phyloP scores from a whole-genome alignment of 2,888 invertebrate genomes.

The Cheiracanthium punctorium region DNA sequence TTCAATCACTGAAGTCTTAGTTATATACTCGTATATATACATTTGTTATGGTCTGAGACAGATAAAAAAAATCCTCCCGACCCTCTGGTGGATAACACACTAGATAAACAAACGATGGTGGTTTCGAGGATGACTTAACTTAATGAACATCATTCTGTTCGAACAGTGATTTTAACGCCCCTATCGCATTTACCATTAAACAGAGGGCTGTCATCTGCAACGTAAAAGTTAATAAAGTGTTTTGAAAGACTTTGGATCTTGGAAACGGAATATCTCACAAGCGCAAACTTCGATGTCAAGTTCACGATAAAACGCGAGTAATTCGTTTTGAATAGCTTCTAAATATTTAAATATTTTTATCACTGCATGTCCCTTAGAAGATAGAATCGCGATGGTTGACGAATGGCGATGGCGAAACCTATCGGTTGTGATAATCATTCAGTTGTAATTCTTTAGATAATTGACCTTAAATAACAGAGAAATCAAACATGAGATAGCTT shows the following conservation, averaged over 20 bases:
- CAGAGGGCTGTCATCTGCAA: neutral
- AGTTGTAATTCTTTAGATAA: no score
- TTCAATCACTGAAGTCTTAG: neutral
- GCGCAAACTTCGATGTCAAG: neutral
- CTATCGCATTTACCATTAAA: neutral
- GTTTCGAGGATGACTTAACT: neutral
- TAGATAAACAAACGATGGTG: constrained; percentile 41
- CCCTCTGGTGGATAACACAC: constrained; percentile 46
- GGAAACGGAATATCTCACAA: neutral
- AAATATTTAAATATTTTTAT: constrained; percentile 12
- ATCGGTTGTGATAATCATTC: no score
- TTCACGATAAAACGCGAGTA: neutral
- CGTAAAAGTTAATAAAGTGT: neutral
- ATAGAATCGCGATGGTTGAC: no score
- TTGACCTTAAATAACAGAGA: no score
- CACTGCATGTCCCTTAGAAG: no score
- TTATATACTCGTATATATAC: neutral
- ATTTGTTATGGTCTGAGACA: constrained; percentile 33
- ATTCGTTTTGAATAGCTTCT: neutral
- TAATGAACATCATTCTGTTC: neutral
- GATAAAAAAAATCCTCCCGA: constrained; percentile 27
- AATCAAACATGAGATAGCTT: no score
- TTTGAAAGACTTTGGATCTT: neutral
- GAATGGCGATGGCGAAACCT: no score
- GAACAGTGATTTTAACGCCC: neutral